These are phyloP conservation scores for Lepisosteus osseus DNA, from an alignment of 2,113 vertebrate genomes.

Conservation along the genomic window DNA sequence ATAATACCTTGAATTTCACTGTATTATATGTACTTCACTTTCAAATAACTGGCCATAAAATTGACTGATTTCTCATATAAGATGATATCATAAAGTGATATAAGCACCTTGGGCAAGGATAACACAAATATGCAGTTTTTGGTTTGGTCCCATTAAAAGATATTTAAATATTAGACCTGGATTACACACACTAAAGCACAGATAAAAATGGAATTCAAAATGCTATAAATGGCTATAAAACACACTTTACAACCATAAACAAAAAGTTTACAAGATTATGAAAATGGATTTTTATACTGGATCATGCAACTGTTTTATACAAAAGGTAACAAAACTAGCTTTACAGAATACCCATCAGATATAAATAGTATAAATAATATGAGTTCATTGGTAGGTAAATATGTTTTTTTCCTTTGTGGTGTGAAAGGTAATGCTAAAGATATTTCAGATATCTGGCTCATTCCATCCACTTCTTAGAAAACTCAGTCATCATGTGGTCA, in stretches of 20 bases:
- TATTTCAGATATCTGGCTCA: conserved; percentile 25
- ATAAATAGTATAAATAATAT: conserved; percentile 70
- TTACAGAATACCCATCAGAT: conserved; percentile 44
- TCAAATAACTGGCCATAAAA: too few species aligned
- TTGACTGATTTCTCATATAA: too few species aligned
- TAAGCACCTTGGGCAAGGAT: too few species aligned
- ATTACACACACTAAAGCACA: conserved; percentile 16
- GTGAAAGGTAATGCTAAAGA: conserved; percentile 24
- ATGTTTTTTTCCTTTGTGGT: conserved; percentile 30
- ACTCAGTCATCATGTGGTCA: conserved; percentile 6
- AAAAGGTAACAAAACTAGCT: conserved; percentile 56
- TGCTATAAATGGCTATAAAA: conserved; percentile 4
- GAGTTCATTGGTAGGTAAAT: conserved; percentile 51
- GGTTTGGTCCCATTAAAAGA: conserved; percentile 29
- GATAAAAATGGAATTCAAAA: conserved; percentile 1
- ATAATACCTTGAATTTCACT: too few species aligned
- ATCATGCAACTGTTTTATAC: conserved; percentile 52
- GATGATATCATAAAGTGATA: too few species aligned
- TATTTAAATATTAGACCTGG: not conserved
- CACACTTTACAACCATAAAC: not conserved
- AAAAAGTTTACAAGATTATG: conserved; percentile 23
- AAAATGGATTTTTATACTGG: conserved; percentile 42
- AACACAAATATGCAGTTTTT: conserved; percentile 1
- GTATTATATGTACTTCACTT: too few species aligned
- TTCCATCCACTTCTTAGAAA: conserved; percentile 3